These are phyloP conservation scores for Penaeus chinensis DNA, from an alignment of 1,140 invertebrate species.

Conservation along the genomic window DNA sequence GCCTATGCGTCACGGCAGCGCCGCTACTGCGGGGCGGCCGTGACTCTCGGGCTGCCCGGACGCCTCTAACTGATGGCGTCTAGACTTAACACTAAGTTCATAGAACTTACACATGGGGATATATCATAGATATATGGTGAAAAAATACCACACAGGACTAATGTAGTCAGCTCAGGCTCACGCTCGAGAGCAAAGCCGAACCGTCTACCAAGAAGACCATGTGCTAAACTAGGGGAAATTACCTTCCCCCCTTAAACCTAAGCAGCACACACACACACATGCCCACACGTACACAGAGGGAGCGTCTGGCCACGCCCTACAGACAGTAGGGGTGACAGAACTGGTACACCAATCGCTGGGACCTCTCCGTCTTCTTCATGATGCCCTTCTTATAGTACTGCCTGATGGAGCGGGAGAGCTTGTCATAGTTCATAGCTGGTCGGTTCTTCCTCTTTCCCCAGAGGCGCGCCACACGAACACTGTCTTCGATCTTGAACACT, in stretches of 20 bases:
- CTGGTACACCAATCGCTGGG: conserved; percentile 98
- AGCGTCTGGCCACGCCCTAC: conserved; percentile 68
- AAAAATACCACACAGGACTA: conserved; percentile 62
- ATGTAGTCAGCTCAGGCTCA: conserved; percentile 26
- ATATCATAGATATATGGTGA: conserved; percentile 89
- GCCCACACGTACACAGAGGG: conserved; percentile 41
- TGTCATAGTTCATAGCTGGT: conserved; percentile 99
- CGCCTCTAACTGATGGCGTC: conserved; percentile 52
- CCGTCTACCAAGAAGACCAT: conserved; percentile 47
- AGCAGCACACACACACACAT: conserved; percentile 38
- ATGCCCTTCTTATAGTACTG: conserved; percentile 99
- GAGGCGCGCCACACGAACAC: conserved; percentile 90
- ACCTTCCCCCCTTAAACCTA: conserved; percentile 63
- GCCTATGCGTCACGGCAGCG: conserved; percentile 22
- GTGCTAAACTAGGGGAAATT: conserved; percentile 62
- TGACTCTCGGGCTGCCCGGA: conserved; percentile 17
- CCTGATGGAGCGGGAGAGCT: conserved; percentile 94
- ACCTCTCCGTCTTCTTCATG: conserved; percentile 99
- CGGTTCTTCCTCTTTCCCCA: conserved; percentile 98
- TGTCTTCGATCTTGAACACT: conserved; percentile 99
- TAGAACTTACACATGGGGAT: conserved; percentile 90
- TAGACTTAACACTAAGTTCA: conserved; percentile 74
- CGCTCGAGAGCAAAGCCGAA: conserved; percentile 29
- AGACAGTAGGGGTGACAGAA: conserved; percentile 95
- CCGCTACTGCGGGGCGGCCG: background rate